Percentiles rank a stretch among this genome's conserved stretches.
phyloP scores from a whole-genome alignment of 2,113 vertebrate genomes.

The Lutjanus erythropterus region DNA sequence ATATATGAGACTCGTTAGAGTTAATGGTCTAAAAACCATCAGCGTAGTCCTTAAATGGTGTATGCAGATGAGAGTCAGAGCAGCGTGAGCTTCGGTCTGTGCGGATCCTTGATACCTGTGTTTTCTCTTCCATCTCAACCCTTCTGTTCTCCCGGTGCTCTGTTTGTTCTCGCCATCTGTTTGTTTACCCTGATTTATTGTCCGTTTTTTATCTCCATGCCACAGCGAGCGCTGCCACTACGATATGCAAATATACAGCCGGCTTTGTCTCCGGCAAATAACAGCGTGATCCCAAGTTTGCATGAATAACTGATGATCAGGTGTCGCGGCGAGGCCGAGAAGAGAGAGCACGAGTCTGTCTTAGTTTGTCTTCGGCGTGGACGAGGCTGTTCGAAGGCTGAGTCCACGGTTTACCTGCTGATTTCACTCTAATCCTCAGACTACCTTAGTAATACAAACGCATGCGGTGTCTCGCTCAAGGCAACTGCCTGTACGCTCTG shows the following conservation, averaged over 20 bases:
- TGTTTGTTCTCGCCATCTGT: slow-evolving; percentile 67
- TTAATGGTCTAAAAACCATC: slow-evolving; percentile 22
- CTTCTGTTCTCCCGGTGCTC: slow-evolving; percentile 45
- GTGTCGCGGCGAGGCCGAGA: slow-evolving; percentile 4
- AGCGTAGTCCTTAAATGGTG: background rate
- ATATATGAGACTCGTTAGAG: background rate
- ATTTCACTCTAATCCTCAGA: background rate
- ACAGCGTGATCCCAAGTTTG: slow-evolving; percentile 44
- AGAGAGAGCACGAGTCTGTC: background rate
- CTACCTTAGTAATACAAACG: slow-evolving; percentile 21
- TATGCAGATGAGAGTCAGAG: slow-evolving; percentile 19
- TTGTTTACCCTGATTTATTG: slow-evolving; percentile 74
- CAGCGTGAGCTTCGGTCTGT: slow-evolving; percentile 17
- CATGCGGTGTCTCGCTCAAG: too few relatives aligned
- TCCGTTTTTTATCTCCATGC: slow-evolving; percentile 60
- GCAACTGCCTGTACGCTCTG: too few relatives aligned
- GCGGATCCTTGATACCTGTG: slow-evolving; percentile 46
- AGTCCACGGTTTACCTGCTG: slow-evolving; percentile 24
- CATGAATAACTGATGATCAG: slow-evolving; percentile 48
- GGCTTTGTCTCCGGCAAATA: slow-evolving; percentile 68
- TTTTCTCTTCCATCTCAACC: slow-evolving; percentile 46
- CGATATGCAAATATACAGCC: slow-evolving; percentile 74
- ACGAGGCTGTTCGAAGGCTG: slow-evolving; percentile 4
- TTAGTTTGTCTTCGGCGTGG: slow-evolving; percentile 15
- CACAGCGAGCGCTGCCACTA: slow-evolving; percentile 49